Conservation (phyloP, 2,113 vertebrate genomes). For the Triplophysa siluroides region DNA sequence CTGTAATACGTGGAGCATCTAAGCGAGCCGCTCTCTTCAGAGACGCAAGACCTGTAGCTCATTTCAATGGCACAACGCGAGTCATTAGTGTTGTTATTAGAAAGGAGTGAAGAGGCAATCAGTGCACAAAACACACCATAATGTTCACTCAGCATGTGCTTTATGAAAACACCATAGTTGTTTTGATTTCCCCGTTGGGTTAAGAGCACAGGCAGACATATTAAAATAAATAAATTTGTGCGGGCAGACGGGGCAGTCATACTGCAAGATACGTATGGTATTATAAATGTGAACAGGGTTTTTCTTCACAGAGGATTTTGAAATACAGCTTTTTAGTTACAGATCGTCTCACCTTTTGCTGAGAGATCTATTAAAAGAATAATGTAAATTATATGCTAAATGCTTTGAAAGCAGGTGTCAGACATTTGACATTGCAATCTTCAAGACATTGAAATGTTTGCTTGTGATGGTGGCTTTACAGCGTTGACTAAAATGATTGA, state of each 20-base stretch:
- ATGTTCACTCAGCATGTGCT: slow-evolving; percentile 50
- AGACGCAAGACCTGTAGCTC: slow-evolving; percentile 5
- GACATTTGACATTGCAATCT: slow-evolving; percentile 21
- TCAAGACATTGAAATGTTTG: slow-evolving; percentile 12
- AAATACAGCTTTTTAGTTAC: slow-evolving; percentile 12
- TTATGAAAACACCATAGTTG: slow-evolving; percentile 41
- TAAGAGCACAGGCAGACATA: slow-evolving; percentile 50
- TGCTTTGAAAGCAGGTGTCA: slow-evolving; percentile 22
- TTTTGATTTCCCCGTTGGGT: slow-evolving; percentile 43
- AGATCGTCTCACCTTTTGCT: slow-evolving; percentile 22
- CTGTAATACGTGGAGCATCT: slow-evolving; percentile 31
- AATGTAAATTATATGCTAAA: slow-evolving; percentile 9
- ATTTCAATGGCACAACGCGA: slow-evolving; percentile 26
- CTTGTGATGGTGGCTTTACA: slow-evolving; percentile 20
- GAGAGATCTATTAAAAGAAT: slow-evolving; percentile 37
- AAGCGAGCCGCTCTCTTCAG: slow-evolving; percentile 13
- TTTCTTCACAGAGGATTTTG: not conserved
- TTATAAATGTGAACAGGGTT: slow-evolving; percentile 32
- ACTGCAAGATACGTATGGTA: slow-evolving; percentile 8
- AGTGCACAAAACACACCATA: slow-evolving; percentile 20
- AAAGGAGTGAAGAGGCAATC: slow-evolving; percentile 27
- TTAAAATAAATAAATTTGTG: slow-evolving; percentile 51
- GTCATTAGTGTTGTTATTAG: slow-evolving; percentile 39
- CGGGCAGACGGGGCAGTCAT: slow-evolving; percentile 36
- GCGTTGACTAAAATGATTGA: slow-evolving; percentile 34